These are phyloP conservation scores for Gortyna flavago DNA, from an alignment of 2,888 invertebrate genomes.

Conservation along the genomic window DNA sequence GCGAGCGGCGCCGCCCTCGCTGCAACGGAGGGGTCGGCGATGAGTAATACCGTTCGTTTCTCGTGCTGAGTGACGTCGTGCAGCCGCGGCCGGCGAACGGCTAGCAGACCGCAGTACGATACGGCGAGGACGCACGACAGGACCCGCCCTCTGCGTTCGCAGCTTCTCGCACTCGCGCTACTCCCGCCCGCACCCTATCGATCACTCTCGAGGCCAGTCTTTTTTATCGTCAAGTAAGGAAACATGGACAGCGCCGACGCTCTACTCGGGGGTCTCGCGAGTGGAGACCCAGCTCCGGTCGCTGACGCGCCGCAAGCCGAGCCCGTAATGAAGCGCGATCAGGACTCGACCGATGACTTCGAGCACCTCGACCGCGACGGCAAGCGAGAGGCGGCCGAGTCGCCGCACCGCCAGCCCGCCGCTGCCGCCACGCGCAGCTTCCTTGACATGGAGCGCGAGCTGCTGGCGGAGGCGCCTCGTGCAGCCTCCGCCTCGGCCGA, in stretches of 20 bases:
- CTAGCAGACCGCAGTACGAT: constrained; percentile 81
- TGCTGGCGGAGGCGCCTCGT: constrained; percentile 80
- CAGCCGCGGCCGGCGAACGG: constrained; percentile 75
- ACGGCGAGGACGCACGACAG: constrained; percentile 83
- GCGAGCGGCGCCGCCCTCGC: constrained; percentile 73
- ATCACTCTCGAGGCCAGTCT: constrained; percentile 71
- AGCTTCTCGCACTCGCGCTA: constrained; percentile 70
- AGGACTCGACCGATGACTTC: constrained; percentile 93
- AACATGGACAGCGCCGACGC: constrained; percentile 82
- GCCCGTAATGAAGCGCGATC: constrained; percentile 88
- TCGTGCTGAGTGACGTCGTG: constrained; percentile 87
- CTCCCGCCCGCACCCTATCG: constrained; percentile 80
- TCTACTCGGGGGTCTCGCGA: constrained; percentile 80
- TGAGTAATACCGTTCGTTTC: constrained; percentile 87
- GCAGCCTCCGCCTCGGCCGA: constrained; percentile 81
- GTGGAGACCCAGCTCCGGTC: constrained; percentile 76
- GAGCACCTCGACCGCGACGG: constrained; percentile 92
- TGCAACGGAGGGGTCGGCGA: constrained; percentile 78
- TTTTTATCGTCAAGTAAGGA: constrained; percentile 67
- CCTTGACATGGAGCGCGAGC: constrained; percentile 88
- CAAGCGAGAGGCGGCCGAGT: constrained; percentile 79
- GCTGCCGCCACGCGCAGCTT: constrained; percentile 83
- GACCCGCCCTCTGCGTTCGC: constrained; percentile 78
- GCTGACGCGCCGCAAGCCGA: constrained; percentile 63
- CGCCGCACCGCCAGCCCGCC: constrained; percentile 78